A percentile compares a stretch with the other conserved stretches of the same genome.
Evolutionary conservation across 1,140 invertebrate genomes (phyloP).

Genomic region (Eriocheir sinensis): DNA sequence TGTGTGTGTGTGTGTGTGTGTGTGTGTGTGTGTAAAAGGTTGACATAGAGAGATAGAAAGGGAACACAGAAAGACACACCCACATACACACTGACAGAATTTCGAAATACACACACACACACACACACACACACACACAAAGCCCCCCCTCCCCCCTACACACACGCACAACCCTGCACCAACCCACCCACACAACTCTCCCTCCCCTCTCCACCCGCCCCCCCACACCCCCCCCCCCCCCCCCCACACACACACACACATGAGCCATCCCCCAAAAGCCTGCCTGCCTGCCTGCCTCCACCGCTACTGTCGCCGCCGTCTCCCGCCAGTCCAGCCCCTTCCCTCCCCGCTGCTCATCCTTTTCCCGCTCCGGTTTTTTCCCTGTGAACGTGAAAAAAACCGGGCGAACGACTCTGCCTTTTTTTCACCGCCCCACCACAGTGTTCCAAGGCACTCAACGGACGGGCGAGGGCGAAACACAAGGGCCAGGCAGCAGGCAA

Average conservation of each 20-base stretch:
- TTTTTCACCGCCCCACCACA: neutral
- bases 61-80: too few species aligned
- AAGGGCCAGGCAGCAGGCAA: neutral
- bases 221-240: neutral
- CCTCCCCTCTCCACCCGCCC: neutral
- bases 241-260: neutral
- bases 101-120: too few species aligned
- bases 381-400: neutral
- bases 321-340: neutral
- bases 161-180: too few species aligned
- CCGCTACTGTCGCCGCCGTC: neutral
- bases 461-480: neutral
- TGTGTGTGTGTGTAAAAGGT: too few species aligned
- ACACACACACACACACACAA: too few species aligned
- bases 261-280: neutral
- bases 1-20: too few species aligned
- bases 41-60: too few species aligned
- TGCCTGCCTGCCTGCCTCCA: neutral
- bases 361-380: neutral
- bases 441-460: conserved; percentile 21
- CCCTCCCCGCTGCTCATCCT: neutral
- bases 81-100: too few species aligned
- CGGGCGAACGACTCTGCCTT: neutral
- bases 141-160: too few species aligned
- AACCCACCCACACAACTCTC: too few species aligned